Base-by-base conservation (phyloP, 2,888 invertebrate genomes). In the Andrena bicolor region DNA sequence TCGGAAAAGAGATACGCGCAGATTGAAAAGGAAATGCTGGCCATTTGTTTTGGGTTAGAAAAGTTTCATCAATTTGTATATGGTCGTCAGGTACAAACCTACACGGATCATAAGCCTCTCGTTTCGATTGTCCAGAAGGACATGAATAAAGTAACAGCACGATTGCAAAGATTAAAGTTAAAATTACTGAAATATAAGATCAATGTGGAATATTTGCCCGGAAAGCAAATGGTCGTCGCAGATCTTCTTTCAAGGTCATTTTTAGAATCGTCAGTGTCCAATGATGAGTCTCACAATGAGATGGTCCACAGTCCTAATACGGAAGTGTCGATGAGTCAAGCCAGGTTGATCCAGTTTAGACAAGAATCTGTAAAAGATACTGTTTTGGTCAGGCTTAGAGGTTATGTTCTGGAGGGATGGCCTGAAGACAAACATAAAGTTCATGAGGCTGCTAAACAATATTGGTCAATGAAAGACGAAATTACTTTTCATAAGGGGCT, bases 21-120 rank as follows among this genome's bases (percentile, higher is more conserved):
- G 16, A 60, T 60, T 16, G 60, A 32, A 2, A 60, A 60, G 28
- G 32, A 60, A 30, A n/a, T 28, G 16, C 16, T 60, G 16, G 60
- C 60, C 28, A 60, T 60, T 30, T n/a, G 16, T 16, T 60, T 60
- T 60, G 60, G 60, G 6, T 28, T 28, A 7, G 16, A 60, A 30
- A 60, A n/a, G 16, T 60, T 60, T 28, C 60, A 30, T n/a, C 30
- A 60, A 7, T 60, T 30, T 28, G 16, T 30, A 28, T 60, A 60
- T 13, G 30, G 60, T n/a, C 26, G 16, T 26, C 0, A 28, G 16
- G 26, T 60, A 26, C 13, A 16, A 16, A 2, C 32, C 2, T 30
- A 28, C 16, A 60, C 60, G 8, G 32, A 32, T 32, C 26, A 60
- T 60, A 60, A 60, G 28, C 60, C 30, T 2, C 28, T 60, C 2